These are phyloP conservation scores for Linurgus olivaceus DNA, from an alignment of 2,797 vertebrate species.

Conservation along the genomic window DNA sequence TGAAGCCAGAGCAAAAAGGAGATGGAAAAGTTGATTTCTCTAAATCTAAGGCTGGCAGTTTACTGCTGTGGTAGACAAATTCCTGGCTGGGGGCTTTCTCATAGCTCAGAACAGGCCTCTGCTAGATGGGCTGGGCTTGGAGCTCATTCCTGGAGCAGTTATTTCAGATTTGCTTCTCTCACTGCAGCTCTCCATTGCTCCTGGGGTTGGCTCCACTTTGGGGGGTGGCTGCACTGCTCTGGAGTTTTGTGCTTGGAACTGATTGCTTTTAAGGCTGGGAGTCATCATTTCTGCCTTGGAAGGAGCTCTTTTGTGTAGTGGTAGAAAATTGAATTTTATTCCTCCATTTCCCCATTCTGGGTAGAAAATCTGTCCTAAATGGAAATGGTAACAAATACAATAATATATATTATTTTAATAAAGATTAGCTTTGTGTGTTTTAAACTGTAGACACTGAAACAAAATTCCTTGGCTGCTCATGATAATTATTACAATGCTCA, in stretches of 20 bases:
- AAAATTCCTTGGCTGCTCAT: neutral
- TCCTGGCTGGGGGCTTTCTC: neutral
- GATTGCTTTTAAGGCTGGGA: neutral
- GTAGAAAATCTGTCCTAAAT: neutral
- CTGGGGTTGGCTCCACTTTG: neutral
- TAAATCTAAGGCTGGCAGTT: neutral
- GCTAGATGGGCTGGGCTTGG: neutral
- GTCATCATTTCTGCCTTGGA: neutral
- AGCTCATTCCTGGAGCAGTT: neutral
- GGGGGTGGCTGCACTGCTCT: neutral
- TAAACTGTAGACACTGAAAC: neutral
- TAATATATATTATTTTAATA: neutral
- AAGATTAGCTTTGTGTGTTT: neutral
- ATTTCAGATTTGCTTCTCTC: neutral
- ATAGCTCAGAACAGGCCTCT: neutral
- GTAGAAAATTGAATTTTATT: neutral
- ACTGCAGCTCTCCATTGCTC: neutral
- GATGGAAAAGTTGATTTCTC: neutral
- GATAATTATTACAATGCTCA: neutral
- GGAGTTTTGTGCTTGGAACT: neutral
- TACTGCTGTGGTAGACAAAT: fast-evolving
- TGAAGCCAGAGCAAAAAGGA: neutral
- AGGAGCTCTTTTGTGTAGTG: neutral
- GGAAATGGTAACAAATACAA: neutral
- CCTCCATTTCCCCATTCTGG: fast-evolving